Evolutionary conservation across 2,113 vertebrate species (phyloP).

Genomic region (Mustela lutreola): DNA sequence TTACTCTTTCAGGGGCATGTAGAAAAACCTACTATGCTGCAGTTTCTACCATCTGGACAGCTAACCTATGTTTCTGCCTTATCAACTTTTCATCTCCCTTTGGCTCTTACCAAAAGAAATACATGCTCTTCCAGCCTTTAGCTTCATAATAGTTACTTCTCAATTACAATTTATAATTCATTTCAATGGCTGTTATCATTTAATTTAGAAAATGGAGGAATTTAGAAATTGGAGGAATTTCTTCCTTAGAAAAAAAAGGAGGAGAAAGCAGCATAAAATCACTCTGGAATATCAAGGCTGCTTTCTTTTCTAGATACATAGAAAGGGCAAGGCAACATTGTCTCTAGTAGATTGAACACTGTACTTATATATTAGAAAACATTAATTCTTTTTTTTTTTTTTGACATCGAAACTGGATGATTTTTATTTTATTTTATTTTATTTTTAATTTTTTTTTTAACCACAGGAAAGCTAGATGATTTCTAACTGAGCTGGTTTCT

Average conservation of each 20-base stretch:
- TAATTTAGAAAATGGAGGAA: background rate
- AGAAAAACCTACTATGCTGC: background rate
- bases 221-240: background rate
- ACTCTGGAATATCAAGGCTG: background rate
- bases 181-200: background rate
- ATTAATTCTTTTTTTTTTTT: background rate
- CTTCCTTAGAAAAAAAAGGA: background rate
- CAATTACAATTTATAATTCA: conserved; percentile 8
- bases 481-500: conserved; percentile 13
- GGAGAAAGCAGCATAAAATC: background rate
- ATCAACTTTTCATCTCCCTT: conserved; percentile 46
- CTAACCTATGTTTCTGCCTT: background rate
- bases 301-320: background rate
- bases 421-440: background rate
- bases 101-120: background rate
- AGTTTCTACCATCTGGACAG: background rate
- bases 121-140: background rate
- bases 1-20: background rate
- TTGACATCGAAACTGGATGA: background rate
- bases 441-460: background rate
- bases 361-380: background rate
- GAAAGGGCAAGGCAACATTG: background rate
- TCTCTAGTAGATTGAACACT: background rate
- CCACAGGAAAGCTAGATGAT: background rate
- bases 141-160: background rate